Evolutionary conservation across 2,888 invertebrate species (phyloP).

Genomic region (Synergus japonicus): DNA sequence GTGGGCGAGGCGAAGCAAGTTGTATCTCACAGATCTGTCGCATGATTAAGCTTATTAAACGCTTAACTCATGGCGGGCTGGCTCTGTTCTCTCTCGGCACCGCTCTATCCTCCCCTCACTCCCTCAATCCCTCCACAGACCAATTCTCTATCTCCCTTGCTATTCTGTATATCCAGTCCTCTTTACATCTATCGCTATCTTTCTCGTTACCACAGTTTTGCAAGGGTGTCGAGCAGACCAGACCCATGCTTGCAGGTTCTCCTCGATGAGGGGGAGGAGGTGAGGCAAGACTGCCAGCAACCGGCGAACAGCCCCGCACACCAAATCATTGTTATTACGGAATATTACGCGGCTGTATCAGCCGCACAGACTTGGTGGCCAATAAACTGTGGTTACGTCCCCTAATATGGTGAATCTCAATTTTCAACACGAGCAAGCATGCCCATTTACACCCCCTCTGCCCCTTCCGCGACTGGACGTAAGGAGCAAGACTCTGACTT

Average conservation of each 20-base stretch:
- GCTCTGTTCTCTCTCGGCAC: constrained; percentile 61
- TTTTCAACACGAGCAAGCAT: constrained; percentile 65
- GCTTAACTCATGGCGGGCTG: constrained; percentile 75
- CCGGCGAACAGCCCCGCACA: constrained; percentile 67
- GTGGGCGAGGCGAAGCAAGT: constrained; percentile 74
- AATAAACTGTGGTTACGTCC: constrained; percentile 75
- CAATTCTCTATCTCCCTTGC: constrained; percentile 45
- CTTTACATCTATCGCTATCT: constrained; percentile 51
- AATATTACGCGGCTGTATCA: constrained; percentile 75
- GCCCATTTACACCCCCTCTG: constrained; percentile 48
- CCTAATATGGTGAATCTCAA: constrained; percentile 74
- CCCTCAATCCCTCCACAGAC: constrained; percentile 14
- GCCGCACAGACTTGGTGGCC: constrained; percentile 71
- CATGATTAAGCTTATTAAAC: constrained; percentile 78
- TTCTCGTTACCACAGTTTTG: constrained; percentile 59
- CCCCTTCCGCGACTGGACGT: constrained; percentile 50
- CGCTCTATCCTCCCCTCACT: constrained; percentile 50
- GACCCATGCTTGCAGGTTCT: constrained; percentile 43
- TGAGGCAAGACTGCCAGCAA: constrained; percentile 67
- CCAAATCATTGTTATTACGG: constrained; percentile 76
- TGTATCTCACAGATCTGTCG: constrained; percentile 78
- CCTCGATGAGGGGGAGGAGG: constrained; percentile 45
- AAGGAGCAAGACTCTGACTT: constrained; percentile 48
- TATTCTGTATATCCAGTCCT: constrained; percentile 43
- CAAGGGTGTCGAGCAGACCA: constrained; percentile 52